Percentiles rank a stretch among this genome's conserved stretches.
phyloP scores from a whole-genome alignment of 2,113 vertebrate genomes.

The Hepsetus odoe region DNA sequence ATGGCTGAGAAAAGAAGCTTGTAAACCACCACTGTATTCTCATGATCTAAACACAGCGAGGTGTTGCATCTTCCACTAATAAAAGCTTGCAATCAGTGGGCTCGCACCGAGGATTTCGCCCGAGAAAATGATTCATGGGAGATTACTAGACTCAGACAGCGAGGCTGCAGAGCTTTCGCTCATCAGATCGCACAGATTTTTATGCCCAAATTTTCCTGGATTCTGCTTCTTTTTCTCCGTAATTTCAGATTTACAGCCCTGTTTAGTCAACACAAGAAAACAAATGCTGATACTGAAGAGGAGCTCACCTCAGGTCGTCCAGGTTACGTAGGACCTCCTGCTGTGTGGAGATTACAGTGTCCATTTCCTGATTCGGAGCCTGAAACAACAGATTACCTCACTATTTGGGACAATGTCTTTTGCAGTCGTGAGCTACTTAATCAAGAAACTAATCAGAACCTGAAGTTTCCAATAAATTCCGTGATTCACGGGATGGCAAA shows the following conservation, averaged over 20 bases:
- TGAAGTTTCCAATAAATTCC: not conserved
- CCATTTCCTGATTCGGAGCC: constrained; percentile 80
- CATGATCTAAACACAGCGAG: constrained; percentile 16
- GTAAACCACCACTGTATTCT: not conserved
- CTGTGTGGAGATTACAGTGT: constrained; percentile 79
- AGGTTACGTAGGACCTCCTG: constrained; percentile 88
- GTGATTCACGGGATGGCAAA: too few relatives aligned
- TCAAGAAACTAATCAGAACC: not conserved
- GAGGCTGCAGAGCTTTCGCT: not conserved
- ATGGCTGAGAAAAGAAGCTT: not conserved
- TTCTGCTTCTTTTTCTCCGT: constrained; percentile 1
- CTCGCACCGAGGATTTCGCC: constrained; percentile 6
- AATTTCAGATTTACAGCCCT: not conserved
- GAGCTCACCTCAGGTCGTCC: constrained; percentile 85
- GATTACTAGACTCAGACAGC: constrained; percentile 25
- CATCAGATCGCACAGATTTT: not conserved
- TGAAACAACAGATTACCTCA: constrained; percentile 53
- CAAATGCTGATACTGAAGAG: not conserved
- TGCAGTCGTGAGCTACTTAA: not conserved
- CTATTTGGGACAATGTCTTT: not conserved
- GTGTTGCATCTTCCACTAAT: not conserved
- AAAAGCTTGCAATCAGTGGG: not conserved
- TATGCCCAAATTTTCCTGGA: not conserved
- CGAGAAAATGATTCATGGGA: constrained; percentile 26
- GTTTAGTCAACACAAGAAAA: not conserved